Base-by-base conservation (phyloP, 2,888 invertebrate genomes). In the Chrysina gloriosa region DNA sequence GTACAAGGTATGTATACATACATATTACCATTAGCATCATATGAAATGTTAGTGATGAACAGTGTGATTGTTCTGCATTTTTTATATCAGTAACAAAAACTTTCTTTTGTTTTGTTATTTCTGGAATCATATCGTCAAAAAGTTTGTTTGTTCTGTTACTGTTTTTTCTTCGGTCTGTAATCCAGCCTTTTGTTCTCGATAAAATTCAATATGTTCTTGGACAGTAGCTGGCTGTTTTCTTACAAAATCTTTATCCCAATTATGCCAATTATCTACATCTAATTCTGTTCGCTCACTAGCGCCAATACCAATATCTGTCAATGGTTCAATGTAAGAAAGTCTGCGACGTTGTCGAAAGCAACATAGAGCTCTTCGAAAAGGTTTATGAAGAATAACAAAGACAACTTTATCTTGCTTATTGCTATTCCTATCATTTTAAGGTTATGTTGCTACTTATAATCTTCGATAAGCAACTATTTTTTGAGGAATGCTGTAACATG, bases 71-170 rank as follows among this genome's bases (percentile, higher is more conserved):
- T 52, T 72, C 73, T 3, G 65, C 56, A 47, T 72, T 71, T 14
- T 77, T 77, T 7, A 16, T 21, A 1, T 39, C 34, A 4, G 31
- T 65, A 47, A 89, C 79, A 61, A 87, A 81, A 52, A 89, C 77
- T 79, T 88, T 89, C 0, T 84, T 82, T 76, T 89, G 89, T 63
- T 83, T 86, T 11, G 87, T 88, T 34, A 89, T 89, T 70, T 83
- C 84, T 6, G 89, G 90, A 25, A 87, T 82, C 86, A 90, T 87
- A 74, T 89, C 88, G 76, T 87, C 85, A 73, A 89, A 89, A 88
- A 88, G 76, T 89, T 86, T 6, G 81, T 74, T 36, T 81, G 79
- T n/a, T 83, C 82, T 72, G 87, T 86, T 7, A 82, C 78, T 21
- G 67, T 65, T 45, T 73, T 73, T 52, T 85, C 82, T 39, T 81